A percentile compares a stretch with the other conserved stretches of the same genome.
Conservation (phyloP, 1,140 invertebrate genomes). For the Ruditapes philippinarum region DNA sequence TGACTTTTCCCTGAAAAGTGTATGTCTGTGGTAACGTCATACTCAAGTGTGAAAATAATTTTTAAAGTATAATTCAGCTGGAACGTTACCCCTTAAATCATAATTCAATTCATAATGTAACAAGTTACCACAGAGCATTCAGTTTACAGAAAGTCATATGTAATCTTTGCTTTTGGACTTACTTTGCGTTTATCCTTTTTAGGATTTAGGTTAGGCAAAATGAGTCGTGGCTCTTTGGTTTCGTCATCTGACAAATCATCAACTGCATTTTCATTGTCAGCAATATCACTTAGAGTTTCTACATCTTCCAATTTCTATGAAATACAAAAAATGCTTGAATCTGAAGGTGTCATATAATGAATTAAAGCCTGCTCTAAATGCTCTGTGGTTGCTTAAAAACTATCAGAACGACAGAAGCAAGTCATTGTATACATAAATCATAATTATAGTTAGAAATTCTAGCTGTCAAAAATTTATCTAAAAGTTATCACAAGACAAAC, state of each 20-base stretch:
- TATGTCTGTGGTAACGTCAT: background rate
- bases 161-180: slow-evolving; percentile 12
- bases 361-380: background rate
- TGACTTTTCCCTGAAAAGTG: background rate
- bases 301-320: slow-evolving; percentile 59
- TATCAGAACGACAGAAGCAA: background rate
- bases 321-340: background rate
- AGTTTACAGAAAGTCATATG: background rate
- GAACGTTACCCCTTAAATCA: too few species aligned
- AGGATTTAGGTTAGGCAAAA: slow-evolving; percentile 61
- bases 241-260: slow-evolving; percentile 66
- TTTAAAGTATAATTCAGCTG: too few species aligned
- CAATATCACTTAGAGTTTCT: slow-evolving; percentile 67
- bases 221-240: slow-evolving; percentile 55
- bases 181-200: slow-evolving; percentile 64
- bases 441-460: background rate
- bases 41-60: too few species aligned
- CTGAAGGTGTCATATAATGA: background rate
- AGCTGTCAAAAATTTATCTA: background rate
- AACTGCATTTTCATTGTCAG: slow-evolving; percentile 63
- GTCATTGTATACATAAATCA: background rate
- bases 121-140: slow-evolving; percentile 29
- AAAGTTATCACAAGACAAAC: background rate
- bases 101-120: too few species aligned
- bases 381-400: background rate